These are phyloP conservation scores for Baronia brevicornis DNA, from an alignment of 2,888 invertebrate species.

Conservation along the genomic window DNA sequence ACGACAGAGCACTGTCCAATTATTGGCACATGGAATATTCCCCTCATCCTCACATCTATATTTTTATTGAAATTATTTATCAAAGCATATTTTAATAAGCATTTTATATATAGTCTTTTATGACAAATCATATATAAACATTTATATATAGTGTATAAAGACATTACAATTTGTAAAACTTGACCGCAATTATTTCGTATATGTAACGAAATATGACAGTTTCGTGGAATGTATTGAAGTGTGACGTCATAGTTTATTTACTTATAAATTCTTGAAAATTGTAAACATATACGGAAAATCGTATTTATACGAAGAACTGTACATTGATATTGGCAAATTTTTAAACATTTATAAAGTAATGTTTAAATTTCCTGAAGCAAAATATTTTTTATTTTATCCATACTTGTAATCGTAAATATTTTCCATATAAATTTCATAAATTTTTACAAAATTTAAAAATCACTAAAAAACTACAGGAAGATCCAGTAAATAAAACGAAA, in stretches of 20 bases:
- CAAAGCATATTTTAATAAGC: conserved; percentile 37
- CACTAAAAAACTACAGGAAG: too few relatives aligned
- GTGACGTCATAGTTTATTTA: conserved; percentile 21
- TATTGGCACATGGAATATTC: conserved; percentile 68
- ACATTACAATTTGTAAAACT: conserved; percentile 36
- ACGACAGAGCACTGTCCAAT: conserved; percentile 42
- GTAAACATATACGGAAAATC: not conserved
- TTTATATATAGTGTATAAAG: conserved; percentile 67
- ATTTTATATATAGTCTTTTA: conserved; percentile 44
- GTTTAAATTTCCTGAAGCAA: too few relatives aligned
- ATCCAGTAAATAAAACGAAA: too few relatives aligned
- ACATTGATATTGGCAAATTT: too few relatives aligned
- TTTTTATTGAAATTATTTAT: conserved; percentile 21
- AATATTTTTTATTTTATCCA: too few relatives aligned
- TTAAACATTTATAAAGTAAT: too few relatives aligned
- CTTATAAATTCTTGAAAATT: conserved; percentile 20
- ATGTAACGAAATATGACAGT: conserved; percentile 56
- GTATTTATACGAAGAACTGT: too few relatives aligned
- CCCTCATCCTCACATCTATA: conserved; percentile 24
- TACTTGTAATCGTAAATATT: too few relatives aligned
- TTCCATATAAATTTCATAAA: too few relatives aligned
- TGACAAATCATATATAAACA: conserved; percentile 66
- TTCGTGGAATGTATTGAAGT: too few relatives aligned
- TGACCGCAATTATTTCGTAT: conserved; percentile 53
- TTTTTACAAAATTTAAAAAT: too few relatives aligned